Conservation (phyloP, 1,140 invertebrate genomes). For the Macrotrachela quadricornifera region DNA sequence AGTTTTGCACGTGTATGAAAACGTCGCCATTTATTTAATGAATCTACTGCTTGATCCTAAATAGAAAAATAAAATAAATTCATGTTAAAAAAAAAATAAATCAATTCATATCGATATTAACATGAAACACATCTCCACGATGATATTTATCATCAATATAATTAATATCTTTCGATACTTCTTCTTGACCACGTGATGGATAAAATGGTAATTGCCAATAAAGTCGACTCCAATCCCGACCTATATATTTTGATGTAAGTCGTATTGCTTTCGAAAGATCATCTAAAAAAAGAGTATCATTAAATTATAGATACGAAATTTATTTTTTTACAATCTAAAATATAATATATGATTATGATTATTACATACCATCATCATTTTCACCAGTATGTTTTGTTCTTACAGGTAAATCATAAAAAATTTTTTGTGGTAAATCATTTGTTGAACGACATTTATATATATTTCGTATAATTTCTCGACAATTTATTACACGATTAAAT, state of each 20-base stretch:
- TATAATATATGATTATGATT: background rate
- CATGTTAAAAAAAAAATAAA: background rate
- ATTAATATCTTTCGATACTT: conserved; percentile 16
- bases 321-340: background rate
- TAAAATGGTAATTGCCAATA: conserved; percentile 21
- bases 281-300: background rate
- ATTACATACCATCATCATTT: background rate
- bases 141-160: conserved; percentile 14
- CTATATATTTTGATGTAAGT: conserved; percentile 15
- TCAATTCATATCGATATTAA: background rate
- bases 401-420: conserved; percentile 16
- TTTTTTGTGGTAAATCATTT: conserved; percentile 11
- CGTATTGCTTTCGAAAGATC: conserved; percentile 10
- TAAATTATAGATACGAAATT: conserved; percentile 5
- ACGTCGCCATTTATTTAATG: conserved; percentile 17
- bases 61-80: conserved; percentile 12
- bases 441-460: background rate
- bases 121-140: background rate
- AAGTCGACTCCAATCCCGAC: conserved; percentile 19
- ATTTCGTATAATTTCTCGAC: background rate
- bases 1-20: conserved; percentile 19
- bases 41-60: conserved; percentile 15
- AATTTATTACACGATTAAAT: background rate
- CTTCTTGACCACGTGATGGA: conserved; percentile 18
- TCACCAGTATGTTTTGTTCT: background rate